phyloP scores from a whole-genome alignment of 2,797 vertebrate species.

The Adelosebastes latens region DNA sequence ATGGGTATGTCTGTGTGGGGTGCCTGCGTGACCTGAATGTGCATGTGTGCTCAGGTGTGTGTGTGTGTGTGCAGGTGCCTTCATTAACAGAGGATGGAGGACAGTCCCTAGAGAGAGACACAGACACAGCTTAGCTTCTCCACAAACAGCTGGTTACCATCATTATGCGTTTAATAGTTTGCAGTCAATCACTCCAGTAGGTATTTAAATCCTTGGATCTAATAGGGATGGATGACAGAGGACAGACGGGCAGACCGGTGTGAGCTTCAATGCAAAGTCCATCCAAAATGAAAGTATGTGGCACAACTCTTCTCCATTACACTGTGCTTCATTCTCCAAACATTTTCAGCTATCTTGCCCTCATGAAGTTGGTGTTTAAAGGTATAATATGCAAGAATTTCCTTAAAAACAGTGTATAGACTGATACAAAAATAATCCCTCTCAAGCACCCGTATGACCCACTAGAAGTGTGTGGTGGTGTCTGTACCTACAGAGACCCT shows the following conservation, averaged over 20 bases:
- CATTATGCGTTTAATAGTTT: slow-evolving; percentile 13
- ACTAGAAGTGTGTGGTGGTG: no score
- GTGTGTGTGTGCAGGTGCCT: not conserved
- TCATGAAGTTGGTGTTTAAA: not conserved
- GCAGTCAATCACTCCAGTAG: not conserved
- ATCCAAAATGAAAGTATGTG: not conserved
- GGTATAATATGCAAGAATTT: no score
- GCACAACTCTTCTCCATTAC: not conserved
- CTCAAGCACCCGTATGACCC: no score
- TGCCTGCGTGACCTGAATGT: slow-evolving; percentile 10
- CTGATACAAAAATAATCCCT: no score
- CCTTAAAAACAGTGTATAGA: no score
- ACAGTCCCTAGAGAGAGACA: not conserved
- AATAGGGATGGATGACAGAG: not conserved
- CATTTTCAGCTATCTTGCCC: not conserved
- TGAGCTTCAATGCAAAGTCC: not conserved
- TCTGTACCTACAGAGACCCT: no score
- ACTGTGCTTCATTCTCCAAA: not conserved
- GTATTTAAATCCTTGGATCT: not conserved
- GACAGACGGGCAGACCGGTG: not conserved
- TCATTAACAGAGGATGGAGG: slow-evolving; percentile 23
- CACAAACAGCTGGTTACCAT: slow-evolving; percentile 16
- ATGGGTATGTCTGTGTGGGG: not conserved
- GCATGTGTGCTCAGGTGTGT: not conserved
- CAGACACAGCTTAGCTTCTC: not conserved